phyloP scores from a whole-genome alignment of 2,797 vertebrate species.

The Darevskia nairensis region DNA sequence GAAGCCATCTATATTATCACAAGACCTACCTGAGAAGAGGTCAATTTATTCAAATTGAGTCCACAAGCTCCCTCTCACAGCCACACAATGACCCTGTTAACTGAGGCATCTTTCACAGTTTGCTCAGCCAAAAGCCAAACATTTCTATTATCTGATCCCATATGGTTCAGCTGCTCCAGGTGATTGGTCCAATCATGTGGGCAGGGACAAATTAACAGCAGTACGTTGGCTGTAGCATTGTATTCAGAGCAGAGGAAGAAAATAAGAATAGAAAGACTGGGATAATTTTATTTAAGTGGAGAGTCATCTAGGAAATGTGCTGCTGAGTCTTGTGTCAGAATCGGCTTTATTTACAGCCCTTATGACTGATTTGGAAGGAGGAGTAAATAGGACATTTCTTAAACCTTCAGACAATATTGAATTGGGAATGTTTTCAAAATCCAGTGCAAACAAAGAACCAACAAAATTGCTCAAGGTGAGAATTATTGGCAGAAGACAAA shows the following conservation, averaged over 20 bases:
- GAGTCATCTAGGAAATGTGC: not conserved
- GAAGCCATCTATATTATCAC: not conserved
- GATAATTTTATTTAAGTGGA: slow-evolving; percentile 16
- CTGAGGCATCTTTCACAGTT: not conserved
- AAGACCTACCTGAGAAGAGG: not conserved
- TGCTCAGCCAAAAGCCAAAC: not conserved
- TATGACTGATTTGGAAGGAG: slow-evolving; percentile 34
- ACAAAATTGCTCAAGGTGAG: slow-evolving; percentile 19
- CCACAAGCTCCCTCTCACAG: no score
- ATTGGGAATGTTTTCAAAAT: slow-evolving; percentile 33
- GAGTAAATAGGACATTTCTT: slow-evolving; percentile 35
- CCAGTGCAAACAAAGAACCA: slow-evolving; percentile 38
- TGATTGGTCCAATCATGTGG: not conserved
- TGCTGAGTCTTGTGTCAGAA: not conserved
- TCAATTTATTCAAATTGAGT: not conserved
- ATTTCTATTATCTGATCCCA: not conserved
- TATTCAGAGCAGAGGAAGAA: not conserved
- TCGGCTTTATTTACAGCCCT: slow-evolving; percentile 31
- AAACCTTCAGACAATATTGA: slow-evolving; percentile 35
- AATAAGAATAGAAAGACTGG: not conserved
- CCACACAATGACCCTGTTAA: not conserved
- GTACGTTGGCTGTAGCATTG: not conserved
- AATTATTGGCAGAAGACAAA: slow-evolving; percentile 43
- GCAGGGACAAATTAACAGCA: not conserved
- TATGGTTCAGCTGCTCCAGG: not conserved